Evolutionary conservation across 1,140 invertebrate genomes (phyloP).

Genomic region (Artemia franciscana): DNA sequence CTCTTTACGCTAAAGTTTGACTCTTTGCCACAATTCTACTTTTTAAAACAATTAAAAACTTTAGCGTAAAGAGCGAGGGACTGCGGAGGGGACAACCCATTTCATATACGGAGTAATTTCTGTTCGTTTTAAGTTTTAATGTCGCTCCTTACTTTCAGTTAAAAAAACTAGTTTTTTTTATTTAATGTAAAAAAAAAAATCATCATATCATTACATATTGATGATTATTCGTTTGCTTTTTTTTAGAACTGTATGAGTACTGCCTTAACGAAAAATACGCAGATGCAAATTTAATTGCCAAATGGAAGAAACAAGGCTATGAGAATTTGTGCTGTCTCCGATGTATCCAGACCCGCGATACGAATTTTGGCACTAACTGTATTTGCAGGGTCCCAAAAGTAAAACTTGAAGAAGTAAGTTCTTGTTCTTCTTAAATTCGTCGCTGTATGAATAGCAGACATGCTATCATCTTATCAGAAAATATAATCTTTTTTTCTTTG

Average conservation of each 20-base stretch:
- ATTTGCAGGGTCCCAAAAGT: constrained; percentile 96
- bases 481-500: not conserved
- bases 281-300: constrained; percentile 90
- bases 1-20: too few relatives aligned
- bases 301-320: constrained; percentile 99
- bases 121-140: too few relatives aligned
- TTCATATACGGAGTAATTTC: too few relatives aligned
- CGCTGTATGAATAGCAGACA: not conserved
- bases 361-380: constrained; percentile 98
- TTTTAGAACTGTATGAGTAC: constrained; percentile 82
- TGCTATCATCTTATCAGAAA: not conserved
- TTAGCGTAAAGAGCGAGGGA: too few relatives aligned
- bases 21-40: too few relatives aligned
- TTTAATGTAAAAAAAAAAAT: too few relatives aligned
- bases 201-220: constrained; percentile 1
- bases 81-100: too few relatives aligned
- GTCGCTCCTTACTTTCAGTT: too few relatives aligned
- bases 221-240: constrained; percentile 12
- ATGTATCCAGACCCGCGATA: constrained; percentile 94
- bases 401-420: constrained; percentile 71
- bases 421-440: constrained; percentile 6
- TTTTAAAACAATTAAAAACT: too few relatives aligned
- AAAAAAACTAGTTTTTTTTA: too few relatives aligned
- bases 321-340: constrained; percentile 97
- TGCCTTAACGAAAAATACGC: constrained; percentile 93